phyloP scores from a whole-genome alignment of 2,113 vertebrate species.

The Microtus pennsylvanicus region DNA sequence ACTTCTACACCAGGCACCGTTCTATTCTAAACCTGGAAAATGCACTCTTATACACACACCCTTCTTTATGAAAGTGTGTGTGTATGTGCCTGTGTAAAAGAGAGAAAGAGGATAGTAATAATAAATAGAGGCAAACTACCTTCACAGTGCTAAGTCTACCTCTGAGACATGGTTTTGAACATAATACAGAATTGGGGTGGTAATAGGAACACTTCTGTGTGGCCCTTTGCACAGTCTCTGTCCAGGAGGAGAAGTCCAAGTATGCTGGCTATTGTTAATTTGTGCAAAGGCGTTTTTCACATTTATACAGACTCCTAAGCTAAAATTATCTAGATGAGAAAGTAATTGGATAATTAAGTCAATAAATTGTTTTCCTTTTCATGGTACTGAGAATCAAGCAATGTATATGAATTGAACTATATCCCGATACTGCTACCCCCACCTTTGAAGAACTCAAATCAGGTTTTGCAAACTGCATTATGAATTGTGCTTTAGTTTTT shows the following conservation, averaged over 20 bases:
- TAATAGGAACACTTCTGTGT: accelerated
- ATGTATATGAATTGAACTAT: neutral
- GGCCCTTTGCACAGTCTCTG: too few species aligned
- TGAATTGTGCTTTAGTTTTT: neutral
- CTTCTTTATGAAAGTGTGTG: neutral
- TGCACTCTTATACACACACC: neutral
- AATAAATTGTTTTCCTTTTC: neutral
- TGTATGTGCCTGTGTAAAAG: neutral
- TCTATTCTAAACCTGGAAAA: neutral
- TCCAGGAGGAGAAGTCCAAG: neutral
- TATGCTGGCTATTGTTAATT: neutral
- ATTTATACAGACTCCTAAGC: neutral
- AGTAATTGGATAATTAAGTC: neutral
- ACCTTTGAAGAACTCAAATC: neutral
- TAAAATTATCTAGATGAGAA: neutral
- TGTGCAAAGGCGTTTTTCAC: neutral
- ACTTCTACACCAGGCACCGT: neutral
- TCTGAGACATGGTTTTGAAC: neutral
- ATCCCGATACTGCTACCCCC: accelerated
- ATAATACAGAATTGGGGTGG: neutral
- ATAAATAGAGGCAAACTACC: neutral
- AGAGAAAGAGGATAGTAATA: neutral
- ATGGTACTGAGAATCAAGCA: neutral
- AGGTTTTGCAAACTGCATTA: neutral
- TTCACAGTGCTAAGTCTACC: neutral